Evolutionary conservation across 1,140 invertebrate species (phyloP).

Genomic region (Lethrus apterus): DNA sequence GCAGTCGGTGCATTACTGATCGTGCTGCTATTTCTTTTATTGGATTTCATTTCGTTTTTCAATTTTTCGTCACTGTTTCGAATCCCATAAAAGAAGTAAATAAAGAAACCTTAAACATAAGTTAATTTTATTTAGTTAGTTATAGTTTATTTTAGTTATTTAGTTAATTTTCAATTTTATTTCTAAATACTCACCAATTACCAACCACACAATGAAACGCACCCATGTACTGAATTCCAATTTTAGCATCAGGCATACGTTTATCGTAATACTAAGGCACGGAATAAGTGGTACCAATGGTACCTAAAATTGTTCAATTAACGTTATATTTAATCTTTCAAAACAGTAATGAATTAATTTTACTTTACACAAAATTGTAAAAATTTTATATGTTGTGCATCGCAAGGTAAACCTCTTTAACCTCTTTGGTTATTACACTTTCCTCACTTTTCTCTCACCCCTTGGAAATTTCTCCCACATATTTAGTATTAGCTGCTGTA

Average conservation of each 20-base stretch:
- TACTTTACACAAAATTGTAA: no score
- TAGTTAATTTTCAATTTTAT: neutral
- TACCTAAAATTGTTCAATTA: slow-evolving; percentile 51
- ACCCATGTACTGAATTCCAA: slow-evolving; percentile 78
- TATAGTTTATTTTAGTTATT: neutral
- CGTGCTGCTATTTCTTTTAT: neutral
- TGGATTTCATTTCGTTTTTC: slow-evolving; percentile 30
- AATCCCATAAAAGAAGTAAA: slow-evolving; percentile 47
- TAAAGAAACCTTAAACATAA: slow-evolving; percentile 40
- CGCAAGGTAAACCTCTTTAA: no score
- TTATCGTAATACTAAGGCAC: slow-evolving; percentile 74
- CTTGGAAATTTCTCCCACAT: no score
- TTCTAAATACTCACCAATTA: slow-evolving; percentile 46
- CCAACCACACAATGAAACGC: slow-evolving; percentile 73
- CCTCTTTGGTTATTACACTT: no score
- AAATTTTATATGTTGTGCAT: no score
- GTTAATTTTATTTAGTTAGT: neutral
- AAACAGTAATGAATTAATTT: no score
- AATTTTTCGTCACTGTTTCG: slow-evolving; percentile 42
- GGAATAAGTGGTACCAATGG: slow-evolving; percentile 81
- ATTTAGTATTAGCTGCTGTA: no score
- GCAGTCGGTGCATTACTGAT: neutral
- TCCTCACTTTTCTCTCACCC: no score
- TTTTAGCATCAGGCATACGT: slow-evolving; percentile 83
- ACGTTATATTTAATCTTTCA: neutral